A percentile compares a stretch with the other conserved stretches of the same genome.
These are phyloP conservation scores for Numenius phaeopus DNA, from an alignment of 2,797 vertebrate species.

Conservation along the genomic window DNA sequence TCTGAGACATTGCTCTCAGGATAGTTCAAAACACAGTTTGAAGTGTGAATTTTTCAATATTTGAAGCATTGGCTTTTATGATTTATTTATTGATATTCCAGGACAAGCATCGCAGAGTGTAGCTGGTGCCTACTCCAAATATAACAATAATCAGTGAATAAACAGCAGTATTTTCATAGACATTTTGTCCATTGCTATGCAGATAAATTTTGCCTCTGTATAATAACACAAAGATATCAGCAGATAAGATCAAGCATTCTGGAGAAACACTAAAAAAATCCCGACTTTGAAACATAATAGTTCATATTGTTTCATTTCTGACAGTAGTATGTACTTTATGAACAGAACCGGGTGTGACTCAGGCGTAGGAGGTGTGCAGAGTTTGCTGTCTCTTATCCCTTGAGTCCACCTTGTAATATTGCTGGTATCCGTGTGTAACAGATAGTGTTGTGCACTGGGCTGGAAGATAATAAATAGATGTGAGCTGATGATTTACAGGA, in stretches of 20 bases:
- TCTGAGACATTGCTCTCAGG: constrained; percentile 57
- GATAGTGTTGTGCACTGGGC: constrained; percentile 81
- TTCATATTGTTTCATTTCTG: constrained; percentile 57
- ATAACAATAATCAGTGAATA: not conserved
- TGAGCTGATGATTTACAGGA: constrained; percentile 82
- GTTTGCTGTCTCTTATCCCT: constrained; percentile 72
- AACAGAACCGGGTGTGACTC: constrained; percentile 66
- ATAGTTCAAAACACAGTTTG: constrained; percentile 69
- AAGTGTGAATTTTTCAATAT: constrained; percentile 70
- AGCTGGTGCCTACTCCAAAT: constrained; percentile 37
- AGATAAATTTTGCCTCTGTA: not conserved
- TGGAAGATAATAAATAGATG: constrained; percentile 84
- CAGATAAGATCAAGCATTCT: not conserved
- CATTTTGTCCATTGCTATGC: not conserved
- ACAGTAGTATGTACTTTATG: not conserved
- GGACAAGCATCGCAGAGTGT: constrained; percentile 35
- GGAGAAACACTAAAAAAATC: not conserved
- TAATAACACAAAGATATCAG: not conserved
- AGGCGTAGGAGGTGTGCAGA: constrained; percentile 59
- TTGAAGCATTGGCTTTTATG: constrained; percentile 73
- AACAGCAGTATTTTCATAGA: constrained; percentile 8
- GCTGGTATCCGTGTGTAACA: constrained; percentile 82
- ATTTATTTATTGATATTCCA: constrained; percentile 75
- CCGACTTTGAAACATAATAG: not conserved
- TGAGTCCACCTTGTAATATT: constrained; percentile 78